Percentiles rank a stretch among this genome's conserved stretches.
Conservation (phyloP, 2,113 vertebrate genomes). For the Ictalurus furcatus region DNA sequence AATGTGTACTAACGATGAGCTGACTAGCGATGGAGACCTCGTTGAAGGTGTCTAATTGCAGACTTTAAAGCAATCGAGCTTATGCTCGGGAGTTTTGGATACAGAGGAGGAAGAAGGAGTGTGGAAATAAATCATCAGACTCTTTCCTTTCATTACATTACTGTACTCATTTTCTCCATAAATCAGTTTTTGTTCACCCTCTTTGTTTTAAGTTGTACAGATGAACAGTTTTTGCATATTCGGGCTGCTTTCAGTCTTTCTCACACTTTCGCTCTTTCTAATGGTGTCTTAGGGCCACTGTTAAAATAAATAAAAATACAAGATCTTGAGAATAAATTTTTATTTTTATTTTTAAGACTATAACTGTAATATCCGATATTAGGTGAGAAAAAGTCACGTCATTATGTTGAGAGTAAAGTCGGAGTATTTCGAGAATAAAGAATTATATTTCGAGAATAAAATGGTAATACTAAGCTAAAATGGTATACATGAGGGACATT, state of each 20-base stretch:
- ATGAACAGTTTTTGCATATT: neutral
- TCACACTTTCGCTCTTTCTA: no score
- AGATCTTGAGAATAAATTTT: neutral
- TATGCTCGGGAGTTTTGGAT: neutral
- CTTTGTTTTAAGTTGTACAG: neutral
- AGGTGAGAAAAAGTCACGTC: no score
- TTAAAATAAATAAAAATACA: neutral
- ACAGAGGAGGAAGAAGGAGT: neutral
- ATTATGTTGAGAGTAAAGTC: no score
- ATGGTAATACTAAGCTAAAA: no score
- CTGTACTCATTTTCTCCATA: neutral
- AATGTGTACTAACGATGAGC: constrained; percentile 42
- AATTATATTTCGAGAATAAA: no score
- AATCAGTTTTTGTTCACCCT: no score
- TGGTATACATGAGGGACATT: no score
- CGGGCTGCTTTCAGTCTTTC: neutral
- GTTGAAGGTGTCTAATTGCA: neutral
- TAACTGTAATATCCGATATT: no score
- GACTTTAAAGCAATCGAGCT: neutral
- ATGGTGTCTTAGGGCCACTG: neutral
- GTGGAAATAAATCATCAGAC: neutral
- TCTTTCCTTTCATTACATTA: neutral
- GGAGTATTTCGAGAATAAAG: no score
- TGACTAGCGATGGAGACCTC: neutral
- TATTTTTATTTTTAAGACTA: neutral